These are phyloP conservation scores for Meliscaeva auricollis DNA, from an alignment of 2,888 invertebrate species.

Conservation along the genomic window DNA sequence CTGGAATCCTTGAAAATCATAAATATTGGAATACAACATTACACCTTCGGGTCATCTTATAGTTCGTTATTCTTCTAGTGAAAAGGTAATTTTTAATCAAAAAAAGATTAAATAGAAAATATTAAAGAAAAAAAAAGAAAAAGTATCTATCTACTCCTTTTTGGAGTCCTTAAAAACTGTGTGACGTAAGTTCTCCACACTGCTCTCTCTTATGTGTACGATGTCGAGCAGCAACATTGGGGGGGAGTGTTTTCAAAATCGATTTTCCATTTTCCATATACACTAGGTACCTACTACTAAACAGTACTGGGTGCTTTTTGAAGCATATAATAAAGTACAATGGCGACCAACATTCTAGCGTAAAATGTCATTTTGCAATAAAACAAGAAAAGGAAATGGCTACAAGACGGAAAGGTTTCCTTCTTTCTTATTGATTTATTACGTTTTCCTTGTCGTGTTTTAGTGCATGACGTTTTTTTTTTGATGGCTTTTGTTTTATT, in stretches of 20 bases:
- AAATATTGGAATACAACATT: conserved; percentile 64
- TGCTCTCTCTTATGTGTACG: background rate
- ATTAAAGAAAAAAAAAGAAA: background rate
- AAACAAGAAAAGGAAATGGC: conserved; percentile 45
- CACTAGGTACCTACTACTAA: background rate
- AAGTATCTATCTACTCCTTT: conserved; percentile 30
- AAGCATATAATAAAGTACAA: conserved; percentile 47
- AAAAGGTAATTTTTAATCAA: conserved; percentile 56
- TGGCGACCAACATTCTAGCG: conserved; percentile 74
- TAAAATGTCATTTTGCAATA: conserved; percentile 65
- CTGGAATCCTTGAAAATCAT: conserved; percentile 42
- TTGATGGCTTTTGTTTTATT: conserved; percentile 20
- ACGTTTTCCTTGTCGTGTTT: conserved; percentile 31
- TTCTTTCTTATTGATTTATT: conserved; percentile 60
- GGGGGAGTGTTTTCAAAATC: conserved; percentile 43
- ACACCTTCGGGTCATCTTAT: conserved; percentile 16
- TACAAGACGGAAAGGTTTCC: conserved; percentile 47
- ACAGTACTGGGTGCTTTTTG: conserved; percentile 35
- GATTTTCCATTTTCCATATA: conserved; percentile 65
- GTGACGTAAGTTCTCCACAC: conserved; percentile 67
- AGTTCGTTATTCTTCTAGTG: conserved; percentile 56
- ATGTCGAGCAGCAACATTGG: conserved; percentile 3
- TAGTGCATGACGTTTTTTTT: conserved; percentile 19
- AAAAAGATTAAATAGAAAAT: background rate
- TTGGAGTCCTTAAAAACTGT: conserved; percentile 31